phyloP scores from a whole-genome alignment of 2,888 invertebrate genomes.

The Cartodere bifasciata region DNA sequence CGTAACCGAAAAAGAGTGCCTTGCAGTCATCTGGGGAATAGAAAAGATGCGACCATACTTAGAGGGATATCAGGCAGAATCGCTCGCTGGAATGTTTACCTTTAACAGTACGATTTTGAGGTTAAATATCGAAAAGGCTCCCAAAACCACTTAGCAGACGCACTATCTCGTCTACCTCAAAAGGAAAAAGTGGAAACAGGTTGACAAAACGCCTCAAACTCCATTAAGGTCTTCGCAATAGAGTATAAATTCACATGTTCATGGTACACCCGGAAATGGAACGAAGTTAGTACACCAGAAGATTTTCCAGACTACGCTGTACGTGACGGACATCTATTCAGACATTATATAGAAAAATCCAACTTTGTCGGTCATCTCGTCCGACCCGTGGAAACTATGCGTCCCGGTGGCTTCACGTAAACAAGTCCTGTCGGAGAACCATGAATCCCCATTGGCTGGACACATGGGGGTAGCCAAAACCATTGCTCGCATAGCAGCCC shows the following conservation, averaged over 20 bases:
- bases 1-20: slow-evolving; percentile 21
- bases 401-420: slow-evolving; percentile 7
- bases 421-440: slow-evolving; percentile 9
- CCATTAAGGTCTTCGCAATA: no score
- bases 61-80: slow-evolving; percentile 17
- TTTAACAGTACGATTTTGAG: slow-evolving; percentile 16
- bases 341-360: no score
- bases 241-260: no score
- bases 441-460: slow-evolving; percentile 17
- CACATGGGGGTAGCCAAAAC: slow-evolving; percentile 21
- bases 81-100: slow-evolving; percentile 16
- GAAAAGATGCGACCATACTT: no score
- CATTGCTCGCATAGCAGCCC: slow-evolving; percentile 13
- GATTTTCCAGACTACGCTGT: not conserved
- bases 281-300: not conserved
- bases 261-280: no score
- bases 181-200: not conserved
- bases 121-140: slow-evolving; percentile 14
- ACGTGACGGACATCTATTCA: no score
- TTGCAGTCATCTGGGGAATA: no score
- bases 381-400: slow-evolving; percentile 14
- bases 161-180: slow-evolving; percentile 13
- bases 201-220: no score
- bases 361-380: no score
- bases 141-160: slow-evolving; percentile 15